phyloP scores from a whole-genome alignment of 2,113 vertebrate species.

The Eulemur rufifrons region DNA sequence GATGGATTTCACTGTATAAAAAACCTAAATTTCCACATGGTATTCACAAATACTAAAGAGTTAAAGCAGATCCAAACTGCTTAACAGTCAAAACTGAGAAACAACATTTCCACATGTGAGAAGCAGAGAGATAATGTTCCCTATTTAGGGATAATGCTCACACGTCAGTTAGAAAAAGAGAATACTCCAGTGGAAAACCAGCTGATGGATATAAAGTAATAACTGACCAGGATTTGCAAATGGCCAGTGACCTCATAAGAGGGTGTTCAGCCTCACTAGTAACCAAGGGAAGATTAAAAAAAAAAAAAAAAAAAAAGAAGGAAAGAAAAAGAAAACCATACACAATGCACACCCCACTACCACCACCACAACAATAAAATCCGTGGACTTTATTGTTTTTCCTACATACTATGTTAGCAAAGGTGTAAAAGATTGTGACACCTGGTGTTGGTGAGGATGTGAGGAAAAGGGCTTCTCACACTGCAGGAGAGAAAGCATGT shows the following conservation, averaged over 20 bases:
- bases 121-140: background rate
- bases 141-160: background rate
- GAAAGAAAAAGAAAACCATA: background rate
- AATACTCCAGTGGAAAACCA: background rate
- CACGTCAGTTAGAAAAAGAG: background rate
- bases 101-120: background rate
- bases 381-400: background rate
- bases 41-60: slow-evolving; percentile 3
- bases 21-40: background rate
- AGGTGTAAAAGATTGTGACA: background rate
- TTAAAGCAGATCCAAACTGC: background rate
- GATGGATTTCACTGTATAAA: slow-evolving; percentile 17
- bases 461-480: background rate
- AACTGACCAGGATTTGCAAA: background rate
- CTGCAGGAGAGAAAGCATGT: no score
- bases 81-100: background rate
- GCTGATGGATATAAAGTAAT: background rate
- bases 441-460: background rate
- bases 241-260: background rate
- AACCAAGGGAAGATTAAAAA: background rate
- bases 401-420: background rate
- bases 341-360: background rate
- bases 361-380: background rate
- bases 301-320: background rate
- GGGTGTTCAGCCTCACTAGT: background rate